Conservation (phyloP, 1,140 invertebrate species). For the Drosophila subobscura region DNA sequence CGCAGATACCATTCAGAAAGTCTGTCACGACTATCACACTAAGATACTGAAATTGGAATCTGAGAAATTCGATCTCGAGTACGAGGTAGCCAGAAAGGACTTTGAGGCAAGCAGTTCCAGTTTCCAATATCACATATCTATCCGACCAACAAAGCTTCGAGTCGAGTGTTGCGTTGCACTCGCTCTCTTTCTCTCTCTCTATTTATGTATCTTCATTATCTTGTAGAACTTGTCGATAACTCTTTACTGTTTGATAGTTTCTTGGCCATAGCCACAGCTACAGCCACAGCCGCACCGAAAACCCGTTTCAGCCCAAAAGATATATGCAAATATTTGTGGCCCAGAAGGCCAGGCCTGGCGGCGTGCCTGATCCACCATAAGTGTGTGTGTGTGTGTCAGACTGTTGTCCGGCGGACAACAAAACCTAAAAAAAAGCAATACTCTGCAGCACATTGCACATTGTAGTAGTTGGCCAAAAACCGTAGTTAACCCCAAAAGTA, state of each 20-base stretch:
- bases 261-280: slow-evolving; percentile 22
- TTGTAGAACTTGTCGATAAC: slow-evolving; percentile 50
- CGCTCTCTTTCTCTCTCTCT: slow-evolving; percentile 1
- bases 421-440: neutral
- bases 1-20: slow-evolving; percentile 91
- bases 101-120: slow-evolving; percentile 88
- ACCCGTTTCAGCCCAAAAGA: slow-evolving; percentile 43
- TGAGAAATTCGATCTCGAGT: slow-evolving; percentile 98
- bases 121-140: slow-evolving; percentile 16
- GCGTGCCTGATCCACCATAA: slow-evolving; percentile 15
- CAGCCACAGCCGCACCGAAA: neutral
- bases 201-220: neutral
- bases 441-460: slow-evolving; percentile 21
- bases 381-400: slow-evolving; percentile 32
- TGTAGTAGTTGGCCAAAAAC: slow-evolving; percentile 20
- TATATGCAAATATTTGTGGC: slow-evolving; percentile 69
- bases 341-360: slow-evolving; percentile 16
- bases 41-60: slow-evolving; percentile 94
- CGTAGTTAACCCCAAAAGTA: slow-evolving; percentile 37
- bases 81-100: slow-evolving; percentile 96
- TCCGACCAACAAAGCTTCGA: no score
- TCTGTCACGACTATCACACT: slow-evolving; percentile 93
- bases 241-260: slow-evolving; percentile 8
- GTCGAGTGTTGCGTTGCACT: slow-evolving; percentile 6
- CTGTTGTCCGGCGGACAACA: slow-evolving; percentile 23